phyloP scores from a whole-genome alignment of 2,888 invertebrate species.

The Lochmaea capreae region DNA sequence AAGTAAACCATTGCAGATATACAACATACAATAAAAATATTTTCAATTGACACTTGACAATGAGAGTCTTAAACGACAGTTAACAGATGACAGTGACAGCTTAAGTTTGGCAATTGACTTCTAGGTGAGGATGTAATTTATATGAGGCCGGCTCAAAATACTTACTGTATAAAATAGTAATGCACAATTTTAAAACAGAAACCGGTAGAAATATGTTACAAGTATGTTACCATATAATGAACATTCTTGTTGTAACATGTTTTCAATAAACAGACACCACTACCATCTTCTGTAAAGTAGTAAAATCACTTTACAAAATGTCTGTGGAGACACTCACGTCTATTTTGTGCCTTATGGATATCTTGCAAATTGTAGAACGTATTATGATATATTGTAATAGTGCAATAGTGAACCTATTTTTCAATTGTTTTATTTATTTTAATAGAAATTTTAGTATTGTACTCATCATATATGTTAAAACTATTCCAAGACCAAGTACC shows the following conservation, averaged over 20 bases:
- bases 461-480: too few relatives aligned
- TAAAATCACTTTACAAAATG: constrained; percentile 1
- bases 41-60: constrained; percentile 16
- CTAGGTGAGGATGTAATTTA: too few relatives aligned
- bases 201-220: too few relatives aligned
- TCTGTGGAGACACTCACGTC: not conserved
- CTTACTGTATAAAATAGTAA: not conserved
- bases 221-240: too few relatives aligned
- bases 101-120: constrained; percentile 10
- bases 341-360: not conserved
- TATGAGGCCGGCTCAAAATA: too few relatives aligned
- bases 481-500: too few relatives aligned
- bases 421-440: not conserved
- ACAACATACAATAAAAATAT: constrained; percentile 22
- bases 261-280: not conserved
- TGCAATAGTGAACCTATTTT: not conserved
- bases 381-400: not conserved
- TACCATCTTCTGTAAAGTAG: not conserved
- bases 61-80: constrained; percentile 8
- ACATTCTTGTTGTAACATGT: too few relatives aligned
- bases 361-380: not conserved
- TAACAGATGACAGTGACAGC: constrained; percentile 7
- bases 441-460: not conserved
- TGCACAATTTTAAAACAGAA: too few relatives aligned
- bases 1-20: constrained; percentile 23